These are phyloP conservation scores for Cyprinodon variegatus DNA, from an alignment of 2,113 vertebrate species.

Conservation along the genomic window DNA sequence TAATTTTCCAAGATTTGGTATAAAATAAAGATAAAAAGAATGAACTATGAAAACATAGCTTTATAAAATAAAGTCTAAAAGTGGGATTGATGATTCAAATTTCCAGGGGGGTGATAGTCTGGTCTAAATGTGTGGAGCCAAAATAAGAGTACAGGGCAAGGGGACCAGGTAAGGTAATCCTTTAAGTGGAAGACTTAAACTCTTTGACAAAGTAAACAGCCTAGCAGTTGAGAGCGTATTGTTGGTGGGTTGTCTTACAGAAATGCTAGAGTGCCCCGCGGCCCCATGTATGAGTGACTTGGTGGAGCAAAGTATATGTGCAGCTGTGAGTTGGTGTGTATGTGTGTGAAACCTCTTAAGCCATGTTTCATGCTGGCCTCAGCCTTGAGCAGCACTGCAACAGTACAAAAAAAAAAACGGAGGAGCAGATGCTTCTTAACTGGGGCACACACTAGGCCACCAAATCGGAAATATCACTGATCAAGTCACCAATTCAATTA, in stretches of 20 bases:
- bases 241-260: conserved; percentile 82
- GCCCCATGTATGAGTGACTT: conserved; percentile 69
- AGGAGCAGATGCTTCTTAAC: conserved; percentile 72
- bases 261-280: conserved; percentile 68
- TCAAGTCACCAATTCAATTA: conserved; percentile 76
- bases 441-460: conserved; percentile 62
- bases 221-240: conserved; percentile 79
- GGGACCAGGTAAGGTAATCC: conserved; percentile 77
- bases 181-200: conserved; percentile 80
- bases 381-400: conserved; percentile 49
- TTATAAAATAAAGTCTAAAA: conserved; percentile 1
- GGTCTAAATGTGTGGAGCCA: conserved; percentile 14
- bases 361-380: conserved; percentile 53
- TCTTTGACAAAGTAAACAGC: conserved; percentile 83
- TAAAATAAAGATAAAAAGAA: neutral
- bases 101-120: neutral
- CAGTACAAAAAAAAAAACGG: conserved; percentile 40
- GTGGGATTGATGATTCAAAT: conserved; percentile 4
- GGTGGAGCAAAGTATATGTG: conserved; percentile 56
- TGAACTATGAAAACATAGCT: conserved; percentile 4
- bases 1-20: neutral
- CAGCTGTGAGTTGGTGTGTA: conserved; percentile 28
- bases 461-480: conserved; percentile 73
- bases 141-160: conserved; percentile 63
- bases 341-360: conserved; percentile 44